Conservation (phyloP, 2,797 vertebrate genomes). For the Pogonophryne albipinna region DNA sequence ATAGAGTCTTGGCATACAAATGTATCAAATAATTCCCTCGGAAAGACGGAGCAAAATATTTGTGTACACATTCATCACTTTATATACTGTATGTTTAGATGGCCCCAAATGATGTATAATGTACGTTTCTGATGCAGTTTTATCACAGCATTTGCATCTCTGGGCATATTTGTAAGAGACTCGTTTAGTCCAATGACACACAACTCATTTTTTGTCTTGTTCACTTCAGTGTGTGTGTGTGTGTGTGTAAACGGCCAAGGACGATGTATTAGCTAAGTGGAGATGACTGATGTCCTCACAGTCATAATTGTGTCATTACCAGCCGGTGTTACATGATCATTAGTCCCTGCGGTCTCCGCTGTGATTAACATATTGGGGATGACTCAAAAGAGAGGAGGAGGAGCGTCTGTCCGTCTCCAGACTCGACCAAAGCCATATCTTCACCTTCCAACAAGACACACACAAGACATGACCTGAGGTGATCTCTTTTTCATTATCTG, state of each 20-base stretch:
- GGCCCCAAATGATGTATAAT: not conserved
- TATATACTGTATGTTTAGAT: conserved; percentile 10
- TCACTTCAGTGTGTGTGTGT: conserved; percentile 4
- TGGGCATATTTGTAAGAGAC: conserved; percentile 31
- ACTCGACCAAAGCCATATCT: conserved; percentile 14
- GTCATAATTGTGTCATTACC: conserved; percentile 77
- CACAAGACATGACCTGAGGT: not conserved
- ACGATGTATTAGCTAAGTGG: conserved; percentile 70
- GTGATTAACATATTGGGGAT: conserved; percentile 68
- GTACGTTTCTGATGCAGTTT: not conserved
- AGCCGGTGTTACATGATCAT: conserved; percentile 75
- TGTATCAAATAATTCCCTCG: conserved; percentile 25
- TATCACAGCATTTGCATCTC: not conserved
- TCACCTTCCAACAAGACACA: conserved; percentile 34
- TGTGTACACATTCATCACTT: conserved; percentile 21
- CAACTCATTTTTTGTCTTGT: conserved; percentile 44
- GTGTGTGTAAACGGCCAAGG: conserved; percentile 62
- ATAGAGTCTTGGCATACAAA: conserved; percentile 39
- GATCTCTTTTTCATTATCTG: not conserved
- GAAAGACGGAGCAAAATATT: conserved; percentile 11
- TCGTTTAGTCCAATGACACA: conserved; percentile 61
- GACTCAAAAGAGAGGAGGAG: conserved; percentile 52
- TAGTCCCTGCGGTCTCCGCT: conserved; percentile 64
- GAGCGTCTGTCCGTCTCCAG: conserved; percentile 42
- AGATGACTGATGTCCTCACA: conserved; percentile 74